Evolutionary conservation across 2,113 vertebrate species (phyloP).

Genomic region (Pachypanchax playfairii): DNA sequence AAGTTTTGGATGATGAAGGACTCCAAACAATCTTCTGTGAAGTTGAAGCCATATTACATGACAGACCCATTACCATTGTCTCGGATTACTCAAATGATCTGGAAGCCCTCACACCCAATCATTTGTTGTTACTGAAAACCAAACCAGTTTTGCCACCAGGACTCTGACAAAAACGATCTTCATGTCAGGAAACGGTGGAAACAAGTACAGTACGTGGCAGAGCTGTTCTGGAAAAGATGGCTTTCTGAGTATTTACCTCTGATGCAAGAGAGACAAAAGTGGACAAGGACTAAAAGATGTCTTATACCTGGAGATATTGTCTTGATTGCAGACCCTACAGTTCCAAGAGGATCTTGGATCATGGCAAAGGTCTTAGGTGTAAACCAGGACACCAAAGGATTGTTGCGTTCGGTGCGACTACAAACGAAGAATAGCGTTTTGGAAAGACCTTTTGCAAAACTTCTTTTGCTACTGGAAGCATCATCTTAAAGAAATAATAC

Average conservation of each 20-base stretch:
- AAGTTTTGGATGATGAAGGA: no score
- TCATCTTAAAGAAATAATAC: background rate
- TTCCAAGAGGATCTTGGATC: background rate
- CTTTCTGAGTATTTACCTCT: background rate
- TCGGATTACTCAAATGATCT: no score
- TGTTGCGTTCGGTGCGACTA: background rate
- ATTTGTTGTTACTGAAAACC: background rate
- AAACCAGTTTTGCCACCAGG: background rate
- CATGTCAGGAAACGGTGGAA: background rate
- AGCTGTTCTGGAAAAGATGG: constrained; percentile 4
- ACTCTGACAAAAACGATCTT: background rate
- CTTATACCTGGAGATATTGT: background rate
- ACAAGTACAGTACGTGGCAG: background rate
- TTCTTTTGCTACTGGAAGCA: background rate
- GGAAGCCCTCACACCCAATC: no score
- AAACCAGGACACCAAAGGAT: background rate
- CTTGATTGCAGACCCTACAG: background rate
- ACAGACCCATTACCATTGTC: no score
- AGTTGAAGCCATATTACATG: no score
- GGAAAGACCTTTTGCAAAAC: constrained; percentile 2
- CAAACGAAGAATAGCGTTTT: background rate
- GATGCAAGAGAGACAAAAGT: background rate
- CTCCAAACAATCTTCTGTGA: no score
- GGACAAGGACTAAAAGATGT: background rate
- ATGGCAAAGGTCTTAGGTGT: background rate